phyloP scores from a whole-genome alignment of 2,797 vertebrate genomes.

The Tiaroga cobitis region DNA sequence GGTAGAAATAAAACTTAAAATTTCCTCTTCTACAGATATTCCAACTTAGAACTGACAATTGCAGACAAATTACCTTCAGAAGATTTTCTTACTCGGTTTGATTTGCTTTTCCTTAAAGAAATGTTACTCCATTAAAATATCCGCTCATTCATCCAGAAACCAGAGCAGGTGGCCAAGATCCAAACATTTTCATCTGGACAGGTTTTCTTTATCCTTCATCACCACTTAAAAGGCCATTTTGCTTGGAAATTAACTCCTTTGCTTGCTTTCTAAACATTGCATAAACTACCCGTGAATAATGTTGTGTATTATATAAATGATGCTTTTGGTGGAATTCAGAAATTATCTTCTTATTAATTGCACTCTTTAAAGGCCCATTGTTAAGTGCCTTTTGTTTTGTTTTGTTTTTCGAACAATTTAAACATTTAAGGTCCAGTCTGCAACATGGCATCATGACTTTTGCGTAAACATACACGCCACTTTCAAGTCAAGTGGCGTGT shows the following conservation, averaged over 20 bases:
- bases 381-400: neutral
- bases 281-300: slow-evolving; percentile 27
- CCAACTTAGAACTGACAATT: slow-evolving; percentile 71
- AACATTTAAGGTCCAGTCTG: no score
- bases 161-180: slow-evolving; percentile 41
- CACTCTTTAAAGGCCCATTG: slow-evolving; percentile 4
- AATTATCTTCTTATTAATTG: neutral
- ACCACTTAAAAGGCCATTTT: slow-evolving; percentile 46
- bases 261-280: slow-evolving; percentile 37
- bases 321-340: neutral
- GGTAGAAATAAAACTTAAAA: slow-evolving; percentile 69
- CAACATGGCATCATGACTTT: no score
- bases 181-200: slow-evolving; percentile 49
- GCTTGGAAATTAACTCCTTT: slow-evolving; percentile 44
- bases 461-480: no score
- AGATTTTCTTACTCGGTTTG: slow-evolving; percentile 58
- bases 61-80: slow-evolving; percentile 72
- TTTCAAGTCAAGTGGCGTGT: no score
- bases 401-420: neutral
- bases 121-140: slow-evolving; percentile 32
- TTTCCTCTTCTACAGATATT: slow-evolving; percentile 64
- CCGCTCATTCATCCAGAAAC: slow-evolving; percentile 35
- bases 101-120: slow-evolving; percentile 61
- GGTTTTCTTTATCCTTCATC: slow-evolving; percentile 47
- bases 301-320: slow-evolving; percentile 10